Evolutionary conservation across 2,888 invertebrate genomes (phyloP).

Genomic region (Lochmaea capreae): DNA sequence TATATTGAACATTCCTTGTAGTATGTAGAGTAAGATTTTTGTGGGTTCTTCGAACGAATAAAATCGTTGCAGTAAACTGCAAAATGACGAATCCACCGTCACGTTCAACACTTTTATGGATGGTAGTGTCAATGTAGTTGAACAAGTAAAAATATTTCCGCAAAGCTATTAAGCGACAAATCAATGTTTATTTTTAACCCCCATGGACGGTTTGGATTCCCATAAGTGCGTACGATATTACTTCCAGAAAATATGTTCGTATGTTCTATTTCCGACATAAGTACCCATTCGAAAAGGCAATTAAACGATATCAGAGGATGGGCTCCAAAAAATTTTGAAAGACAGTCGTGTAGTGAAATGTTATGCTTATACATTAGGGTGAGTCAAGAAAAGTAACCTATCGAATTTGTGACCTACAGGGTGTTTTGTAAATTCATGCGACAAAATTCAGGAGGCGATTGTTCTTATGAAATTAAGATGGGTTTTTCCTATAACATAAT

Average conservation of each 20-base stretch:
- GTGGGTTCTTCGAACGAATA: slow-evolving; percentile 8
- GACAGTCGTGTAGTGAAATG: too few species aligned
- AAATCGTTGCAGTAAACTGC: slow-evolving; percentile 1
- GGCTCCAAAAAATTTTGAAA: too few species aligned
- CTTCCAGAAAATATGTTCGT: not conserved
- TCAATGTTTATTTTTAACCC: slow-evolving; percentile 12
- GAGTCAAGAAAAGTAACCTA: too few species aligned
- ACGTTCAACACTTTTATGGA: slow-evolving; percentile 19
- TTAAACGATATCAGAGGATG: not conserved
- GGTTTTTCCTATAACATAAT: too few species aligned
- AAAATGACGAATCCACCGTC: slow-evolving; percentile 17
- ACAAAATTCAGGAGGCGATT: too few species aligned
- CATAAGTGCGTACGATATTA: not conserved
- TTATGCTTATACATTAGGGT: too few species aligned
- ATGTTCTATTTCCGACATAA: not conserved
- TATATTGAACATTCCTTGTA: not conserved
- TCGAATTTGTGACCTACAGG: too few species aligned
- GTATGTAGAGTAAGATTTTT: not conserved
- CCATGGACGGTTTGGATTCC: slow-evolving; percentile 6
- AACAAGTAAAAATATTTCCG: slow-evolving; percentile 19
- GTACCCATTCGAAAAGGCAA: not conserved
- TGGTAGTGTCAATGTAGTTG: slow-evolving; percentile 13
- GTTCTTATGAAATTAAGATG: too few species aligned
- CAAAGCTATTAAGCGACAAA: slow-evolving; percentile 17
- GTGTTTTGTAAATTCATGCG: too few species aligned